phyloP scores from a whole-genome alignment of 2,797 vertebrate genomes.

The Alfaro cultratus region DNA sequence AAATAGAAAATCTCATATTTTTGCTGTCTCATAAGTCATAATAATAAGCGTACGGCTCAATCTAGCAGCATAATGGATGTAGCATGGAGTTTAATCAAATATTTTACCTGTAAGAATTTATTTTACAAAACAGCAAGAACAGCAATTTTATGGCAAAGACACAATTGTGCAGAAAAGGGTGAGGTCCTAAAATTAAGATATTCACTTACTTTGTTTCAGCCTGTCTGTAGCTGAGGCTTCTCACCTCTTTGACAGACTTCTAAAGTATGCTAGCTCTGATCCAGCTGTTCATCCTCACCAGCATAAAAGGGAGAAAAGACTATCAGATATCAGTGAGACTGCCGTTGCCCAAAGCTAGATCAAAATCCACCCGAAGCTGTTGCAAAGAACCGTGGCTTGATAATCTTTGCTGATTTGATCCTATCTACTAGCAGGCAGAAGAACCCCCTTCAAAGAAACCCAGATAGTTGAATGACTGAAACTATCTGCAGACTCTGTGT shows the following conservation, averaged over 20 bases:
- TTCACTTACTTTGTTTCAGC: slow-evolving; percentile 23
- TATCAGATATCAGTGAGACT: slow-evolving; percentile 55
- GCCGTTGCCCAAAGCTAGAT: slow-evolving; percentile 62
- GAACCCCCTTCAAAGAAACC: slow-evolving; percentile 56
- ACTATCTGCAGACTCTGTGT: slow-evolving; percentile 38
- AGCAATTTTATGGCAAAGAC: background rate
- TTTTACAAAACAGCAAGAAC: background rate
- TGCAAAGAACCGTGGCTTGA: slow-evolving; percentile 62
- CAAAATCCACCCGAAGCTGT: slow-evolving; percentile 60
- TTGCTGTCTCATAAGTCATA: background rate
- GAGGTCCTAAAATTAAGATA: slow-evolving; percentile 23
- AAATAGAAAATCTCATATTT: background rate
- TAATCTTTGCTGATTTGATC: slow-evolving; percentile 74
- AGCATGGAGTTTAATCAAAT: background rate
- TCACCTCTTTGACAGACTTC: slow-evolving; percentile 56
- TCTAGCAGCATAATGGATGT: background rate
- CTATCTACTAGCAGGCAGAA: slow-evolving; percentile 55
- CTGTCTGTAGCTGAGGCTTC: slow-evolving; percentile 38
- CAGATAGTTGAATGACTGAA: slow-evolving; percentile 47
- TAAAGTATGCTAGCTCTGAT: slow-evolving; percentile 52
- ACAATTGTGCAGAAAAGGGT: background rate
- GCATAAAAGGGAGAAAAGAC: slow-evolving; percentile 49
- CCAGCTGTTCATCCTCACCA: slow-evolving; percentile 59
- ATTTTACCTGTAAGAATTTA: background rate
- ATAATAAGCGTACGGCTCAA: background rate